Evolutionary conservation across 1,140 invertebrate species (phyloP), one percentile per base, ranked within the genome.

Genomic region (Sogatella furcifera): DNA sequence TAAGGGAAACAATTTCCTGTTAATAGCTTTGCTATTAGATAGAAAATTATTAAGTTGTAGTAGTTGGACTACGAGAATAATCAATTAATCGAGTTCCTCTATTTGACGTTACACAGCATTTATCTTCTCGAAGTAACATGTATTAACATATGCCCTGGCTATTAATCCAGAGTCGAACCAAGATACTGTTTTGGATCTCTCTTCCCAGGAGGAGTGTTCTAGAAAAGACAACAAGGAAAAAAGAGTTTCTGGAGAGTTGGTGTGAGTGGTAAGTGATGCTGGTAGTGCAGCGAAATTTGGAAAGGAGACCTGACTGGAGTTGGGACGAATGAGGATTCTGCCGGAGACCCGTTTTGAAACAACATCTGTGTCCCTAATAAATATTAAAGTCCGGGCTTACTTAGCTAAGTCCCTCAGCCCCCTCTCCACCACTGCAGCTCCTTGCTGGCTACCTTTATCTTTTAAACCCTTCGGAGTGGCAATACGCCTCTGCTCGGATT

Each of bases 361-460:
- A 49, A 49, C 46, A 49, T 49, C 46, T 49, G 46, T 49, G 46
- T 49, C 46, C 44, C 46, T 49, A 49, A 49, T 49, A 49, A 49
- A 49, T 49, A 49, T 49, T 49, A 49, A 49, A 49, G 46, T 49
- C 46, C 46, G 46, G 46, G 46, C 46, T 49, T 49, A 49, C 46
- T 49, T 49, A 49, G 46, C 46, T 22, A 49, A 49, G 46, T 49
- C 46, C 46, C 46, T 17, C 2, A 6, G 3, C 15, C 10, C 8
- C 46, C 46, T 3, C 43, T 4, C 43, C 17, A n/a, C 21, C 46
- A 49, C 46, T 14, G 21, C 34, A 38, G 34, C 34, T 38, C 34
- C 34, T 38, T 38, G 46, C 15, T 22, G 21, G 21, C 46, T 22
- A 49, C 46, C 46, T 49, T 49, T 49, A 49, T 49, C 46, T 49